Evolutionary conservation across 2,797 vertebrate genomes (phyloP).

Genomic region (Microcaecilia unicolor): DNA sequence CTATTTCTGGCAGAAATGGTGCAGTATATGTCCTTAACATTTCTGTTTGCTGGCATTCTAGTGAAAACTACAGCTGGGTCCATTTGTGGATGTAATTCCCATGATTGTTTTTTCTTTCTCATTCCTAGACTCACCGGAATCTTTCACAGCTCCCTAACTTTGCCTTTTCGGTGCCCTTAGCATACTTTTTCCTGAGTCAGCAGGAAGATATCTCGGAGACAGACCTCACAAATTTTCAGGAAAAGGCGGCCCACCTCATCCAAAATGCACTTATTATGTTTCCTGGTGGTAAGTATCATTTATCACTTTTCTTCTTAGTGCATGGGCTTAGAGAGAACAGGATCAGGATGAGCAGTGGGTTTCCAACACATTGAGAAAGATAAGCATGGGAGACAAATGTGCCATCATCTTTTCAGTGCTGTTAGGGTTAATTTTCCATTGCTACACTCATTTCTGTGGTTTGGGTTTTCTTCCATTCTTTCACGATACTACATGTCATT

Average conservation of each 20-base stretch:
- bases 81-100: neutral
- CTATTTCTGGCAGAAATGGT: neutral
- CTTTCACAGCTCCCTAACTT: constrained; percentile 95
- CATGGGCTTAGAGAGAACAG: accelerated
- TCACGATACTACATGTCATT: too few species aligned
- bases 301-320: neutral
- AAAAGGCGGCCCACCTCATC: constrained; percentile 61
- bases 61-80: neutral
- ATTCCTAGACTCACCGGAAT: constrained; percentile 76
- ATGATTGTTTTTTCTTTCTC: neutral
- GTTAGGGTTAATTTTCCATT: too few species aligned
- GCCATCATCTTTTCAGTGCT: too few species aligned
- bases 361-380: too few species aligned
- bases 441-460: too few species aligned
- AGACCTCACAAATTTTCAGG: constrained; percentile 51
- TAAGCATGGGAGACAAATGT: too few species aligned
- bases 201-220: constrained; percentile 64
- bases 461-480: too few species aligned
- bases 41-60: too few species aligned
- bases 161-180: constrained; percentile 82
- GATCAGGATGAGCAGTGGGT: too few species aligned
- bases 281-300: constrained; percentile 68
- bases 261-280: constrained; percentile 84
- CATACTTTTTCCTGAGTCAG: constrained; percentile 80
- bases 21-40: too few species aligned